These are phyloP conservation scores for Fundulus diaphanus DNA, from an alignment of 2,797 vertebrate species.

Conservation along the genomic window DNA sequence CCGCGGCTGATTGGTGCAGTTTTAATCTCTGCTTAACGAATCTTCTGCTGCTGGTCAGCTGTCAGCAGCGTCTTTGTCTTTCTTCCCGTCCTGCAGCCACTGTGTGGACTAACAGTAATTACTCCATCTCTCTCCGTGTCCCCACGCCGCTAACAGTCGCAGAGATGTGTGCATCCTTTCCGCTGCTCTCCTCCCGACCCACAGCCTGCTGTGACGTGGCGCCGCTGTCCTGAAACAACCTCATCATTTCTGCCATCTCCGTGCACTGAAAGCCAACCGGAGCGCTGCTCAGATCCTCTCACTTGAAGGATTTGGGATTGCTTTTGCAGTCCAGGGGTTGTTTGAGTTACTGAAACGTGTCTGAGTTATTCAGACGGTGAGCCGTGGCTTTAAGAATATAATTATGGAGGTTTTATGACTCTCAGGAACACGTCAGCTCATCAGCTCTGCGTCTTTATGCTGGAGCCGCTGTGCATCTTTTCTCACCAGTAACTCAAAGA, in stretches of 20 bases:
- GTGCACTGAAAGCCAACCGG: background rate
- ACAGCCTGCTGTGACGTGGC: conserved; percentile 15
- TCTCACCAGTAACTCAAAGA: conserved; percentile 20
- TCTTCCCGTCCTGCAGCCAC: background rate
- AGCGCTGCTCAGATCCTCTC: background rate
- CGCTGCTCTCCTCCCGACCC: background rate
- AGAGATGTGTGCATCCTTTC: conserved; percentile 19
- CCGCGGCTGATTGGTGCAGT: no score
- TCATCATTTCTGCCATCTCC: background rate
- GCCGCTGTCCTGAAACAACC: background rate
- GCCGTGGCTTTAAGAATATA: background rate
- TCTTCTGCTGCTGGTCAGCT: no score
- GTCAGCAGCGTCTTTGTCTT: background rate
- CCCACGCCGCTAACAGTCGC: conserved; percentile 7
- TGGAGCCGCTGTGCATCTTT: no score
- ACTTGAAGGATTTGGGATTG: background rate
- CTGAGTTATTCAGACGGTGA: background rate
- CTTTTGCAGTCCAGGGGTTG: background rate
- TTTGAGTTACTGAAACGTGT: background rate
- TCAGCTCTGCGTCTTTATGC: background rate
- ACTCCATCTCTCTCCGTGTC: background rate
- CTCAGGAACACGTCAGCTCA: background rate
- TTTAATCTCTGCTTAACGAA: no score
- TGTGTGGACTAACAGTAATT: background rate
- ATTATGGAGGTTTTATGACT: background rate